A percentile compares a stretch with the other conserved stretches of the same genome.
Evolutionary conservation across 92 coral and sea anemone species (phyloP).

Genomic region (Hydrozoanthus gracilis): DNA sequence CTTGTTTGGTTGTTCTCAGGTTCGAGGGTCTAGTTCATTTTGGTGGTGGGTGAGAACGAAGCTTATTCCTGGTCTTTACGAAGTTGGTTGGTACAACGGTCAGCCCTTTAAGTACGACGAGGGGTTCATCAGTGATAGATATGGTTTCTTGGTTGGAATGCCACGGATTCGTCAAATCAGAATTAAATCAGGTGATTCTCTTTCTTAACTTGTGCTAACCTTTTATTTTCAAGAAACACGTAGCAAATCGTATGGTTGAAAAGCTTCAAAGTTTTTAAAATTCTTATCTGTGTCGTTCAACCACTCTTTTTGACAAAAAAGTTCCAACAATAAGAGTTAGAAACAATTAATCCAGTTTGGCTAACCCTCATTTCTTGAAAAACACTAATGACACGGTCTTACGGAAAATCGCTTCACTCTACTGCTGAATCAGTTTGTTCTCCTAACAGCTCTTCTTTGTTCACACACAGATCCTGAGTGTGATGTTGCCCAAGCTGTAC

Average conservation of each 20-base stretch:
- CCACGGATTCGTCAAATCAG: slow-evolving; percentile 87
- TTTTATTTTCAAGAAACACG: not conserved
- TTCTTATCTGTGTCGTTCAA: no score
- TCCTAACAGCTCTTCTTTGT: not conserved
- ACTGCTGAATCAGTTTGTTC: not conserved
- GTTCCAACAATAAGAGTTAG: no score
- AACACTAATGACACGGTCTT: not conserved
- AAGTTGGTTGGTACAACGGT: slow-evolving; percentile 84
- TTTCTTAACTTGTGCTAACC: not conserved
- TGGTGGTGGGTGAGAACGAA: slow-evolving; percentile 75
- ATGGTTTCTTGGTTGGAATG: slow-evolving; percentile 86
- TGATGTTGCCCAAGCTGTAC: not conserved
- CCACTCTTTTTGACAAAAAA: no score
- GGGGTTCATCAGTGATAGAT: slow-evolving; percentile 74
- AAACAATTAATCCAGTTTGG: no score
- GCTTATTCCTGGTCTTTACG: slow-evolving; percentile 78
- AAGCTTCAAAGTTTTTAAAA: not conserved
- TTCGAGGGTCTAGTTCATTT: slow-evolving; percentile 49
- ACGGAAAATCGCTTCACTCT: no score
- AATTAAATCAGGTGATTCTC: slow-evolving; percentile 64
- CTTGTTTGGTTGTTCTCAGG: slow-evolving; percentile 36
- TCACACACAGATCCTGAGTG: slow-evolving; percentile 17
- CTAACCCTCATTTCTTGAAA: not conserved
- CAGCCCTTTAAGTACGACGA: slow-evolving; percentile 58
- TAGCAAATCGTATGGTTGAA: not conserved